Evolutionary conservation across 2,888 invertebrate genomes (phyloP), one percentile per base, ranked within the genome.

Genomic region (Cryptocephalus moraei): DNA sequence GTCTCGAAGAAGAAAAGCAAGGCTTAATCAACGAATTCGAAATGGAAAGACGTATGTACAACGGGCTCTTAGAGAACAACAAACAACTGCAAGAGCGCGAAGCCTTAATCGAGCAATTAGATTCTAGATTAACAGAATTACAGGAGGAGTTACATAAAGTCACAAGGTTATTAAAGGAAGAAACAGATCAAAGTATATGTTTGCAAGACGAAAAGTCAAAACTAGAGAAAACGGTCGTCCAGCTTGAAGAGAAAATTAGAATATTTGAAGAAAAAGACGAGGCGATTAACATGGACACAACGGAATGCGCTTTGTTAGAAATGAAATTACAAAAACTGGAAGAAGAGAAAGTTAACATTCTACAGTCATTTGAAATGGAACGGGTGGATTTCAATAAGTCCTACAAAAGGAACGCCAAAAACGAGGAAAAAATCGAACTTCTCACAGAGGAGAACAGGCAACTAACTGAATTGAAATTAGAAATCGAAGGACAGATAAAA

Each of bases 311-410:
- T 31, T 36, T 60, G 9, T 42, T 57, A 33, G 52, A 59, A 43
- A 44, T 55, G 36, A 61, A 60, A 49, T 43, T 59, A 10, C 51
- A 56, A 34, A 51, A 54, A 38, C 11, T 56, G 12, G 57, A 62
- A 51, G 53, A 57, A 32, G 58, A 61, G 43, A 54, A 52, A n/a
- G 39, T 49, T 39, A 51, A 46, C 31, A 39, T 59, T n/a, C 31
- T 49, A 36, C 44, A 56, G 33, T 49, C 50, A 8, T 53, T 60
- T 38, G 58, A 61, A 45, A 11, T 48, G 1, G 57, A 61, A 49
- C 49, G 56, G 34, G 48, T 44, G 11, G 46, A 34, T 14, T 57
- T 54, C 22, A 50, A 45, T 32, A 52, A 53, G 36, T 39, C 34
- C 2, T 40, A 39, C 11, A 44, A 54, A 34, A 45, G 49, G 10